These are phyloP conservation scores for Tribolium freemani DNA, from an alignment of 2,888 invertebrate species.

Conservation along the genomic window DNA sequence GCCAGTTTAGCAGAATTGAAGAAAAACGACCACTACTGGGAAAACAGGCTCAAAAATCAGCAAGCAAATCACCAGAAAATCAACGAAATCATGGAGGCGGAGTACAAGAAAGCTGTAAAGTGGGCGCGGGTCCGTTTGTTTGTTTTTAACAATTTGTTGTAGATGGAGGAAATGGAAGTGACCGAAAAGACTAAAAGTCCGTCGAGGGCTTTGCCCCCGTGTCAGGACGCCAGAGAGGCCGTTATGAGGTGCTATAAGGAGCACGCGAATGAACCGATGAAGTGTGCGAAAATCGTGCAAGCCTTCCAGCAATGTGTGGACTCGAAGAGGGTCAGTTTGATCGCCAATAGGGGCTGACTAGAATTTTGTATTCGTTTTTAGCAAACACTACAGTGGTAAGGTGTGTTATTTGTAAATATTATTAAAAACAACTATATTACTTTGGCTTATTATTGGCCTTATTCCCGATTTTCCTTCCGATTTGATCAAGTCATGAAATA, in stretches of 20 bases:
- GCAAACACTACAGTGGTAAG: slow-evolving; percentile 30
- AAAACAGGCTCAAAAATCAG: slow-evolving; percentile 70
- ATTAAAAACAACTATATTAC: background rate
- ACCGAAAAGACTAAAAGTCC: slow-evolving; percentile 39
- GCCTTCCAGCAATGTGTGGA: slow-evolving; percentile 76
- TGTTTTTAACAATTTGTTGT: slow-evolving; percentile 24
- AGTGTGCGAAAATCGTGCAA: slow-evolving; percentile 74
- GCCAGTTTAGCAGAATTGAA: slow-evolving; percentile 73
- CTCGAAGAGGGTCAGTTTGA: slow-evolving; percentile 67
- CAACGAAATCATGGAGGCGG: slow-evolving; percentile 71
- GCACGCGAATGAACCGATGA: slow-evolving; percentile 73
- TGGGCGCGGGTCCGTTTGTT: background rate
- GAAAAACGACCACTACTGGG: slow-evolving; percentile 75
- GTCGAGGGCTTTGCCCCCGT: slow-evolving; percentile 66
- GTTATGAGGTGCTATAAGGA: slow-evolving; percentile 74
- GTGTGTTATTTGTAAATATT: slow-evolving; percentile 32
- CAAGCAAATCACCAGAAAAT: slow-evolving; percentile 73
- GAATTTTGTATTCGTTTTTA: slow-evolving; percentile 20
- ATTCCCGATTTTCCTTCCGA: background rate
- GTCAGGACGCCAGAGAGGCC: slow-evolving; percentile 71
- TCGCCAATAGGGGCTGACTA: slow-evolving; percentile 50
- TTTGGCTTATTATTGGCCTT: background rate
- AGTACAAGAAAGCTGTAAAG: slow-evolving; percentile 72
- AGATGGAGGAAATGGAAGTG: slow-evolving; percentile 58
- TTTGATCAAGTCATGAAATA: too few species aligned